phyloP scores from a whole-genome alignment of 2,113 vertebrate genomes.

The Brachypodius melanocephalos region DNA sequence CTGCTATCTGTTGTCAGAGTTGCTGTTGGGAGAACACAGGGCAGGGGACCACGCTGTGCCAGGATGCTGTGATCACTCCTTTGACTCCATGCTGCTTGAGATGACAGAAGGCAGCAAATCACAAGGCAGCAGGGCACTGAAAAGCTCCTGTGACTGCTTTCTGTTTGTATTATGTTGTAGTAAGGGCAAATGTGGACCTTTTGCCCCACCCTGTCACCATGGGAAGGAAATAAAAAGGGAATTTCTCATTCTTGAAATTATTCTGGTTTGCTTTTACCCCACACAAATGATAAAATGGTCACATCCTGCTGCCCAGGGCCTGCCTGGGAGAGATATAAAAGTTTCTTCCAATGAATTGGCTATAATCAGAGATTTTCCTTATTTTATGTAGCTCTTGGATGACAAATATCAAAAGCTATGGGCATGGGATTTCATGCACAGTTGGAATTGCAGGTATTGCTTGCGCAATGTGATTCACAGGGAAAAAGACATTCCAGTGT shows the following conservation, averaged over 20 bases:
- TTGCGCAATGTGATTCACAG: background rate
- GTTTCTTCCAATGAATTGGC: background rate
- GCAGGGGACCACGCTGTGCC: background rate
- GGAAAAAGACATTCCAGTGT: background rate
- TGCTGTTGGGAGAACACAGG: background rate
- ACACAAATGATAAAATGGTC: background rate
- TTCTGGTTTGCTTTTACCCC: background rate
- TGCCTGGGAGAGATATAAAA: background rate
- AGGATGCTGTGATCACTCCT: background rate
- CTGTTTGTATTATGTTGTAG: background rate
- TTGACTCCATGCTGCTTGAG: background rate
- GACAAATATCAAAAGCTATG: background rate
- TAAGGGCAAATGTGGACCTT: background rate
- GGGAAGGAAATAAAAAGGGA: background rate
- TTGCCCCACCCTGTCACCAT: background rate
- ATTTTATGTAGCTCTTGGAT: background rate
- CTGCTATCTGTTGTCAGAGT: background rate
- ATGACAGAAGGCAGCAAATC: background rate
- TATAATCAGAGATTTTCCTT: background rate
- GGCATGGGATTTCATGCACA: background rate
- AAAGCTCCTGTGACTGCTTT: background rate
- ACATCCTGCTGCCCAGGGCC: fast-evolving
- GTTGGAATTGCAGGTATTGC: background rate
- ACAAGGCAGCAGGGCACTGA: background rate
- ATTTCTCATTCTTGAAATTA: fast-evolving